Evolutionary conservation across 2,797 vertebrate genomes (phyloP), one percentile per base, ranked within the genome.

Genomic region (Sebastes minor): DNA sequence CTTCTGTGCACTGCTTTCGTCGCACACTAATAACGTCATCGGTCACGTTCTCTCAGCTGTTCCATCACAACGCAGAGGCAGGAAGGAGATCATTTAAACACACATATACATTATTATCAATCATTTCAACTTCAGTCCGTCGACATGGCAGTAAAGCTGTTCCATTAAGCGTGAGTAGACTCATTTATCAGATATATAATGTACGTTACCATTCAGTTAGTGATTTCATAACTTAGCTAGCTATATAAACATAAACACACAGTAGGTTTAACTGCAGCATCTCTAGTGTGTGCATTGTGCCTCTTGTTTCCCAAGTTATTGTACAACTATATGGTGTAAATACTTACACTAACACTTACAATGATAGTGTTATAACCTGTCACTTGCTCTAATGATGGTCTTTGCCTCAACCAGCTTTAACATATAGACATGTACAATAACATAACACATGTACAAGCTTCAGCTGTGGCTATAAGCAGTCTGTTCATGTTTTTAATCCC

Each of bases 1-100:
- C 2, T 16, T 32, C 1, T 4, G 18, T 12, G 6, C 18, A 1
- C 4, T 8, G 1, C 2, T 33, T 32, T 3, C 28, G 94, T 88
- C 95, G 92, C 94, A 53, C 33, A 32, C 63, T 70, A 30, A 55
- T 16, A 2, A 82, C 94, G 93, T 93, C 46, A 33, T 2, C 0
- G 75, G 12, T 95, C 89, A 92, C 94, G 91, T 87, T 90, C 76
- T 20, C 68, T 84, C 89, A 88, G 89, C 89, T 92, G 91, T 88
- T 88, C 22, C 33, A 2, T 79, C 69, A 38, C 28, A 25, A 35
- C 68, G 32, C 42, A 28, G 27, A 89, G 25, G 8, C 70, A 85
- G 89, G 71, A 87, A 89, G 65, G 20, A 53, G 28, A 59, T 79
- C 4, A 78, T 84, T 78, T 76, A 4, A 68, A 63, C 12, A 35